Evolutionary conservation across 2,797 vertebrate species (phyloP), one percentile per base, ranked within the genome.

Genomic region (Trachurus trachurus): DNA sequence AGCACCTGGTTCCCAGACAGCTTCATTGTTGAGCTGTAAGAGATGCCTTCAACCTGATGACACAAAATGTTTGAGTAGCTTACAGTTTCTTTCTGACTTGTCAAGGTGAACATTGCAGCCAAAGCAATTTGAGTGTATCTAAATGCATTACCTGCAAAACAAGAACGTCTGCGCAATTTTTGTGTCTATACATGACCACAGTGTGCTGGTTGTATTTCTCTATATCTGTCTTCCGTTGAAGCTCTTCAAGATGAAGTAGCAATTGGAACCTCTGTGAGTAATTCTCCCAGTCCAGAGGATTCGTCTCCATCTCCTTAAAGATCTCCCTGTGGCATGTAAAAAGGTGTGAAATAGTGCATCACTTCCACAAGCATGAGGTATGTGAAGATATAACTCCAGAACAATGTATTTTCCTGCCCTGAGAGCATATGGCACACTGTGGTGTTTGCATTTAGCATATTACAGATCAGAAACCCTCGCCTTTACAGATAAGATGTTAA

Each of bases 161-260:
- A 57, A 97, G 86, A 50, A 97, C 81, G 0, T 15, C 50, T 37
- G 74, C 79, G 9, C 82, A 86, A 8, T 0, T 2, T 0, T 17
- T 16, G 71, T 96, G 92, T 84, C 57, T 83, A 66, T 42, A 78
- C 95, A 97, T 94, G 66, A 88, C 2, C n/a, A 70, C 47, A 90
- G 89, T 10, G 2, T 60, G 0, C 88, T 93, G 91, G 87, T 96
- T 94, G 0, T 96, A 97, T 76, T 84, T 90, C 9, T 92, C 91
- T 76, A 96, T 95, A 58, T 96, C 95, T 40, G 89, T 92, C 54
- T 93, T 92, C 95, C 95, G 94, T 78, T 97, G 95, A 47, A 94
- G 85, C 84, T 98, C 97, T 80, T 98, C 97, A 42, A 97, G 84
- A 82, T 97, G 86, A 69, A 98, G 92, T 56, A 98, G 92, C 74